A percentile compares a stretch with the other conserved stretches of the same genome.
Evolutionary conservation across 2,888 invertebrate genomes (phyloP).

Genomic region (Pyrochroa serraticornis): DNA sequence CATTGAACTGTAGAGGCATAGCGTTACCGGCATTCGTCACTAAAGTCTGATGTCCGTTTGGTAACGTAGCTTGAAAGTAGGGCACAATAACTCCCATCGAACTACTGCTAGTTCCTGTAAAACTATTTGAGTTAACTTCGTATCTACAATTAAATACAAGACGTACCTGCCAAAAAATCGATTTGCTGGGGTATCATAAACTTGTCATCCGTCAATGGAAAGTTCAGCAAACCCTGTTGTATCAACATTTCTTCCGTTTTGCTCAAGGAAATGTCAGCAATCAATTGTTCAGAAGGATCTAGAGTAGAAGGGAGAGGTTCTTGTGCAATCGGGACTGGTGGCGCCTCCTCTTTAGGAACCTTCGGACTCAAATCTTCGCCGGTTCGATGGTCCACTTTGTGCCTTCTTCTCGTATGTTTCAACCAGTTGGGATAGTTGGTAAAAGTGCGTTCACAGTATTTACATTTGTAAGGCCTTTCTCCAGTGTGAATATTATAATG

Average conservation of each 20-base stretch:
- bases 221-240: conserved; percentile 49
- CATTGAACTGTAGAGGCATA: conserved; percentile 43
- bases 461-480: conserved; percentile 63
- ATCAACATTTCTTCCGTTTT: conserved; percentile 51
- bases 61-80: conserved; percentile 46
- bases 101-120: conserved; percentile 39
- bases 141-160: conserved; percentile 1
- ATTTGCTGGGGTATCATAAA: conserved; percentile 43
- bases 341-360: conserved; percentile 34
- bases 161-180: conserved; percentile 46
- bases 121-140: not conserved
- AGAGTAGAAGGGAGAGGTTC: not conserved
- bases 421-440: conserved; percentile 64
- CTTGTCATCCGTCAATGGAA: conserved; percentile 49
- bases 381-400: conserved; percentile 58
- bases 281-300: conserved; percentile 19
- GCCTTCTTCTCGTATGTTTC: conserved; percentile 65
- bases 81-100: conserved; percentile 44
- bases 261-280: conserved; percentile 45
- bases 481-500: conserved; percentile 67
- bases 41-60: conserved; percentile 37
- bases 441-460: conserved; percentile 63
- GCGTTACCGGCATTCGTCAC: conserved; percentile 29
- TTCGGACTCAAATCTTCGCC: conserved; percentile 46
- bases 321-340: not conserved